Evolutionary conservation across 2,888 invertebrate genomes (phyloP).

Genomic region (Apamea anceps): DNA sequence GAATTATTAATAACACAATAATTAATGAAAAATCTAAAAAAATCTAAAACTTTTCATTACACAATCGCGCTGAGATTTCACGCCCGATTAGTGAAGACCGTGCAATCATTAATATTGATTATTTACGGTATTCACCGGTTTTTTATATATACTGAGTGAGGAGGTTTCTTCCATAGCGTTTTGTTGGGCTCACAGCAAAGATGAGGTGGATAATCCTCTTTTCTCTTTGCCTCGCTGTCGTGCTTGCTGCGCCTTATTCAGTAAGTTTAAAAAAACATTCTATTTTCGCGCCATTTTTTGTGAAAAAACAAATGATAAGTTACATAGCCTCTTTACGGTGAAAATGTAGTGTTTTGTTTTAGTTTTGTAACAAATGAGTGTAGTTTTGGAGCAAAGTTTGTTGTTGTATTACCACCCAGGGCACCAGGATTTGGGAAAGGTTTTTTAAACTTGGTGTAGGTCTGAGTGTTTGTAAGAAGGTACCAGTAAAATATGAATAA

Average conservation of each 20-base stretch:
- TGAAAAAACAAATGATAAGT: background rate
- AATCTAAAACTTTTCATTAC: slow-evolving; percentile 29
- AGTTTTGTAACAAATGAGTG: background rate
- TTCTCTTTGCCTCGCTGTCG: slow-evolving; percentile 63
- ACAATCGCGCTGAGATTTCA: slow-evolving; percentile 63
- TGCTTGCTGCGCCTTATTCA: slow-evolving; percentile 46
- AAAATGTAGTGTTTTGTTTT: background rate
- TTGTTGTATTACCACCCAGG: no score
- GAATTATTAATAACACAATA: slow-evolving; percentile 44
- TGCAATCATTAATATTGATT: slow-evolving; percentile 71
- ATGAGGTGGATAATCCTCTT: slow-evolving; percentile 71
- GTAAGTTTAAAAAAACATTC: slow-evolving; percentile 42
- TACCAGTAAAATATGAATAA: no score
- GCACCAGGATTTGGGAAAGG: background rate
- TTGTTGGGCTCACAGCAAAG: slow-evolving; percentile 46
- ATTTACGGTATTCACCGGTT: slow-evolving; percentile 59
- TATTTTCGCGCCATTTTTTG: background rate
- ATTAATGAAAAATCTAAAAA: slow-evolving; percentile 35
- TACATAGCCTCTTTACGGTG: background rate
- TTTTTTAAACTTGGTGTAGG: background rate
- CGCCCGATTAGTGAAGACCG: slow-evolving; percentile 61
- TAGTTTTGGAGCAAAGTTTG: background rate
- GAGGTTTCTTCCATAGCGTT: slow-evolving; percentile 33
- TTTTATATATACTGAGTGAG: slow-evolving; percentile 60
- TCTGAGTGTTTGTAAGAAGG: background rate